Evolutionary conservation across 2,113 vertebrate species (phyloP).

Genomic region (Zeus faber): DNA sequence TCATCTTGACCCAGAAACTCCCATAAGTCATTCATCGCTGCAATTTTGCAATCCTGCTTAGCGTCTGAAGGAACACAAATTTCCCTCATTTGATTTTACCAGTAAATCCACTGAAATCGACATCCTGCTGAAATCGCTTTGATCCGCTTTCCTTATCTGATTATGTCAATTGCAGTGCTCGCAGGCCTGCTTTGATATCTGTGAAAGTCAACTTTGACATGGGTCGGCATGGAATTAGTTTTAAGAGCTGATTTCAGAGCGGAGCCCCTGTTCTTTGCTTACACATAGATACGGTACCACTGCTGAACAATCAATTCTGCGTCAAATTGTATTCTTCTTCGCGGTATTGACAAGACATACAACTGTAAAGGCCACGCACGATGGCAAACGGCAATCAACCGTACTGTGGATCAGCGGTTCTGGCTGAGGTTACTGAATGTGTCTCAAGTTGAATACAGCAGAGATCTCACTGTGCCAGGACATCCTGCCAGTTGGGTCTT

Average conservation of each 20-base stretch:
- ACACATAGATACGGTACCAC: too few species aligned
- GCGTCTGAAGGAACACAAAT: conserved; percentile 1
- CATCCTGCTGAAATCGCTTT: conserved; percentile 18
- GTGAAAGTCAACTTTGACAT: conserved; percentile 18
- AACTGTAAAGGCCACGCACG: too few species aligned
- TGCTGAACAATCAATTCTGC: too few species aligned
- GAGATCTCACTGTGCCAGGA: conserved; percentile 15
- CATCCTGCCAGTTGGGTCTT: conserved; percentile 30
- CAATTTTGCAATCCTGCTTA: conserved; percentile 6
- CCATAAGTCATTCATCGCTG: not conserved
- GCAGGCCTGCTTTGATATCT: conserved; percentile 13
- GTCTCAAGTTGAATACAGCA: conserved; percentile 36
- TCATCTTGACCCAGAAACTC: conserved; percentile 10
- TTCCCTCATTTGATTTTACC: conserved; percentile 17
- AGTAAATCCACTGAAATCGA: conserved; percentile 28
- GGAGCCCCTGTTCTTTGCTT: too few species aligned
- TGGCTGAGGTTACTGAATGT: conserved; percentile 41
- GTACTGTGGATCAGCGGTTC: conserved; percentile 16
- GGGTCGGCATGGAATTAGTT: conserved; percentile 15
- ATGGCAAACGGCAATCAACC: too few species aligned
- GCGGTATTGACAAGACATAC: too few species aligned
- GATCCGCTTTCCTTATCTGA: conserved; percentile 19
- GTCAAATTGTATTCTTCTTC: too few species aligned
- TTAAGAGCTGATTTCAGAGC: too few species aligned
- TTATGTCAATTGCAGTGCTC: conserved; percentile 16